Conservation (phyloP, 2,797 vertebrate species). For the Amblyopsis hoosieri region DNA sequence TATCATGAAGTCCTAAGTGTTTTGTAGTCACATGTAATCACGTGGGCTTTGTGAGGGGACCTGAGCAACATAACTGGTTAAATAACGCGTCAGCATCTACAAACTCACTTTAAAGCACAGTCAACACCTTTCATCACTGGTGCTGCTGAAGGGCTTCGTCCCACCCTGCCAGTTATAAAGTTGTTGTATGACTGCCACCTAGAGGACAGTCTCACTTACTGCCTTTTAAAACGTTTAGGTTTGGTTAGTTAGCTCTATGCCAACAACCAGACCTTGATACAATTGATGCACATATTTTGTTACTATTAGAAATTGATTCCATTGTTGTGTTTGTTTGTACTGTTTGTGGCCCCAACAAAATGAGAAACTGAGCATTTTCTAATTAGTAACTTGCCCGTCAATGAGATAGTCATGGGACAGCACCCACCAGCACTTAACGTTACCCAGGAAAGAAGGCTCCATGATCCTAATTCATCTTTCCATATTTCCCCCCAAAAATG, state of each 20-base stretch:
- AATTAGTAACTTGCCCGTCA: too few species aligned
- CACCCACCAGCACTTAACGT: too few species aligned
- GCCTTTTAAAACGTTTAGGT: not conserved
- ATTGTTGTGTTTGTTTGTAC: too few species aligned
- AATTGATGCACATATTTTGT: not conserved
- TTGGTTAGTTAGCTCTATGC: constrained; percentile 3
- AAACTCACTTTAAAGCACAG: not conserved
- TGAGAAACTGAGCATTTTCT: too few species aligned
- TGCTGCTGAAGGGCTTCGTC: constrained; percentile 8
- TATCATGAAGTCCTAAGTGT: too few species aligned
- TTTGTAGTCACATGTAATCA: too few species aligned
- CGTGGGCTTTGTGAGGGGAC: not conserved
- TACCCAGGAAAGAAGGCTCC: too few species aligned
- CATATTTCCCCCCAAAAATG: not conserved
- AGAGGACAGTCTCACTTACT: not conserved
- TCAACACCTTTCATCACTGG: not conserved
- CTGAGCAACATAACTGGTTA: not conserved
- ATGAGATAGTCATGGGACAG: too few species aligned
- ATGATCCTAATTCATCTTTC: not conserved
- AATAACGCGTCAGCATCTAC: not conserved
- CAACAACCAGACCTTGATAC: constrained; percentile 2
- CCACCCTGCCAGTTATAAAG: constrained; percentile 41
- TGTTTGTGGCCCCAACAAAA: too few species aligned
- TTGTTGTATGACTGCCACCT: constrained; percentile 29
- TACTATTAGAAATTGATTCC: too few species aligned